Base-by-base conservation (phyloP, 30 jellyfish, hydroid and myxozoan species). In the Aurelia sp. region DNA sequence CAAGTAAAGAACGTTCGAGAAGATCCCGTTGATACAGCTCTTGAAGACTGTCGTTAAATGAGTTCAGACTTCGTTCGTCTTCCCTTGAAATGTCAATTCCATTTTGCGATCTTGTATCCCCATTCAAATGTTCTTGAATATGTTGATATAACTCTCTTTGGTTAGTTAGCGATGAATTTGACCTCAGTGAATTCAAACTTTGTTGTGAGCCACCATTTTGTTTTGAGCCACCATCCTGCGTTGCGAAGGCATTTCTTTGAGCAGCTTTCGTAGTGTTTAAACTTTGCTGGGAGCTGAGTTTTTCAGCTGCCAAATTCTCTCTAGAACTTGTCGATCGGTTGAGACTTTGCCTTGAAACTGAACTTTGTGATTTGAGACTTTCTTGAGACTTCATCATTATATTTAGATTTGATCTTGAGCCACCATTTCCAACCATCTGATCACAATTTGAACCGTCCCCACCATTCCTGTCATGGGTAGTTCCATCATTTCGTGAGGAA, bases 21-120 rank as follows among this genome's bases (percentile, higher is more conserved):
- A n/a, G 62, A 30, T 59, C 87, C n/a, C 62, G 33, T 21, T 69
- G 58, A 40, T 55, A 59, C 20, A 76, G 18, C 17, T 76, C 87
- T 37, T 76, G 87, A 23, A 76, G 15, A 35, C 87, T 76, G 64
- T 78, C 87, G 35, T 76, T 74, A 60, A 48, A 76, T 4, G 87
- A 76, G 67, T 52, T 76, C 15, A 76, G 35, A 33, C 87, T 76
- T 18, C 47, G 87, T 4, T 37, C 48, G 77, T 76, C 87, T 44
- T 44, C 55, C 3, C 55, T 44, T 4, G 55, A 44, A 44, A 44
- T 12, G 8, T 44, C 8, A 16, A 7, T 44, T 13, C 55, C 55
- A 44, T 44, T 44, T 44, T 44, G 55, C 10, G 15, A 44, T 44
- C 55, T 44, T 44, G 55, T 44, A 44, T 44, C 15, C 3, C 55